Base-by-base conservation (phyloP, 2,888 invertebrate genomes). In the Trichacis sp. region DNA sequence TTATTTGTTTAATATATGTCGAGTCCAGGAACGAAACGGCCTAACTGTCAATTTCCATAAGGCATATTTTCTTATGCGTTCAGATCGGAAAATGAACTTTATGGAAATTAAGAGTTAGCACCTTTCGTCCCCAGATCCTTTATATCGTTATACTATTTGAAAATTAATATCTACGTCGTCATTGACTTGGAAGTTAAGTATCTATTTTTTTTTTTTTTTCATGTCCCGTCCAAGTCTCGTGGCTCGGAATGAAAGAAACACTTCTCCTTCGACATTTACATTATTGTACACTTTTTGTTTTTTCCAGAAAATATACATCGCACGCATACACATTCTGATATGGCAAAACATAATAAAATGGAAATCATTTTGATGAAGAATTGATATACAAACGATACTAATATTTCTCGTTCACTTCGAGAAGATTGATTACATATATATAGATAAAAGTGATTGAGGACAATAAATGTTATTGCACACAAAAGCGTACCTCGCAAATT, bases 161-260 rank as follows among this genome's bases (percentile, higher is more conserved):
- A 42, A 17, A n/a, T 17, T 42, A 42, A 11, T 36, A 36, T 11
- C 36, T 36, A 36, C n/a, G 14, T 2, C 18, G 42, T 17, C 6
- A n/a, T 14, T 42, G 15, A 42, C 42, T 42, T 42, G 45, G 12
- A 19, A 45, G 45, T 45, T 45, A 45, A 45, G 45, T 45, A 45
- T 20, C 45, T 45, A 45, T 45, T 45, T 45, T 45, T 15, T 6
- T 33, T 2, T 42, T 12, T 38, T 11, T 6, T 42, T 15, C 14
- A 42, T 4, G 11, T 4, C 36, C 6, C 42, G 17, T 42, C 42
- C n/a, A n/a, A n/a, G 18, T 19, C 12, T 43, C 43, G 18, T 43
- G 43, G 19, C 19, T 43, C 43, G 19, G 43, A 43, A 43, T 43
- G 20, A 43, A 43, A 19, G n/a, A 24, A 24, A 24, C 24, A n/a